Evolutionary conservation across 2,888 invertebrate species (phyloP), one percentile per base, ranked within the genome.

Genomic region (Seira ritae): DNA sequence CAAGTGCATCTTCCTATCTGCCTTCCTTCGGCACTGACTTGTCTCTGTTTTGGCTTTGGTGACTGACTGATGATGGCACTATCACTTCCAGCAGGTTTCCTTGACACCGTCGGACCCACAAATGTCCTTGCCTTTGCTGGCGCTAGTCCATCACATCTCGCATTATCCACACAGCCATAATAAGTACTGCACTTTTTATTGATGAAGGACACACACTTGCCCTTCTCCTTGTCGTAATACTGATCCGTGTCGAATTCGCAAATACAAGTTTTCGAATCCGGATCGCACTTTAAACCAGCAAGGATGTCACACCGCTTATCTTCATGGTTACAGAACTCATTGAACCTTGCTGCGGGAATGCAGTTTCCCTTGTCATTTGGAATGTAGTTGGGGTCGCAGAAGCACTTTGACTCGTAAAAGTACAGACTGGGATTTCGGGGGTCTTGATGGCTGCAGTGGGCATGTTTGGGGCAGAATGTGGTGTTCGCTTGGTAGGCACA

Each of bases 401-500:
- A 86, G 31, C 86, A 86, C 50, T 76, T 80, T 8, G 81, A 66
- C 20, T 86, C 85, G 37, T 84, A 82, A 78, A 71, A 86, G 70
- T 86, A 86, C 19, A 85, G 69, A 19, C 76, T 67, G 3, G 84
- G 78, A 72, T 85, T 78, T 17, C 78, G 74, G 10, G 86, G 86
- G 60, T 86, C 85, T 84, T 84, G 84, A 55, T 86, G 86, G 42
- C 75, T 75, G 23, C 86, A 86, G n/a, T 79, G 80, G 20, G 81
- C 75, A 67, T 86, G 82, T 24, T 60, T 70, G 22, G 82, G 84
- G 31, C 86, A 86, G 62, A 65, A 82, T 6, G 86, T 72, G 24
- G 72, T 60, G 46, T 86, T 84, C 31, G 79, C 85, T 23, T 82
- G 75, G 20, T 84, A 75, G n/a, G 81, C 80, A 72, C 86, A 86